Percentiles rank a stretch among this genome's conserved stretches.
phyloP scores from a whole-genome alignment of 1,140 invertebrate species.

The Mya arenaria region DNA sequence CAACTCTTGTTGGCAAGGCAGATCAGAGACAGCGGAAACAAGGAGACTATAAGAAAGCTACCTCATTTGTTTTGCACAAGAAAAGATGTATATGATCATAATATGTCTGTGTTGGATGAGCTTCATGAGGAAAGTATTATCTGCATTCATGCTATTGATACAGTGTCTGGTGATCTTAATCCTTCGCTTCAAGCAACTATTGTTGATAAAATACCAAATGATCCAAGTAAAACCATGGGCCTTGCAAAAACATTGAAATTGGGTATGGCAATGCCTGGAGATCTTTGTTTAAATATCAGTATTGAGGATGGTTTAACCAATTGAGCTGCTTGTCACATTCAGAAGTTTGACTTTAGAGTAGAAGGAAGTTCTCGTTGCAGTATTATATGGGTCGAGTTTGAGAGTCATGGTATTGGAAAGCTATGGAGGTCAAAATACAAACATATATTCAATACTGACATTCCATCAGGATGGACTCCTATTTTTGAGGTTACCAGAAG shows the following conservation, averaged over 20 bases:
- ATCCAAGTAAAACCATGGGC: not conserved
- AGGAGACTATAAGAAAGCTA: not conserved
- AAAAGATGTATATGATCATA: not conserved
- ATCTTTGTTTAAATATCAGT: slow-evolving; percentile 13
- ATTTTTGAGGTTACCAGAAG: not conserved
- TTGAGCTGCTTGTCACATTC: slow-evolving; percentile 1
- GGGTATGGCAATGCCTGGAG: slow-evolving; percentile 6
- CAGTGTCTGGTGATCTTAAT: slow-evolving; percentile 18
- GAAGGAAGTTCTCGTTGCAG: slow-evolving; percentile 1
- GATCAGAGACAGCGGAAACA: not conserved
- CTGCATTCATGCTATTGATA: not conserved
- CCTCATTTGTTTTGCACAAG: slow-evolving; percentile 14
- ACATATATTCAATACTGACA: not conserved
- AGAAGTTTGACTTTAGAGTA: slow-evolving; percentile 17
- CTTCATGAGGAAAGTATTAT: not conserved
- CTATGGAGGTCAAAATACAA: slow-evolving; percentile 3
- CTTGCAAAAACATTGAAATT: not conserved
- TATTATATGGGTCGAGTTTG: slow-evolving; percentile 13
- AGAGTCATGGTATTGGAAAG: not conserved
- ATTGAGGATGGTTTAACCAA: slow-evolving; percentile 25
- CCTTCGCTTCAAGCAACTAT: not conserved
- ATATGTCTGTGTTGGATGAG: not conserved
- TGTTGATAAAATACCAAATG: not conserved
- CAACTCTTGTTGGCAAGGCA: not conserved
- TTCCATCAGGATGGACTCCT: not conserved